Conservation (phyloP, 2,113 vertebrate species). For the Hemiscyllium ocellatum region DNA sequence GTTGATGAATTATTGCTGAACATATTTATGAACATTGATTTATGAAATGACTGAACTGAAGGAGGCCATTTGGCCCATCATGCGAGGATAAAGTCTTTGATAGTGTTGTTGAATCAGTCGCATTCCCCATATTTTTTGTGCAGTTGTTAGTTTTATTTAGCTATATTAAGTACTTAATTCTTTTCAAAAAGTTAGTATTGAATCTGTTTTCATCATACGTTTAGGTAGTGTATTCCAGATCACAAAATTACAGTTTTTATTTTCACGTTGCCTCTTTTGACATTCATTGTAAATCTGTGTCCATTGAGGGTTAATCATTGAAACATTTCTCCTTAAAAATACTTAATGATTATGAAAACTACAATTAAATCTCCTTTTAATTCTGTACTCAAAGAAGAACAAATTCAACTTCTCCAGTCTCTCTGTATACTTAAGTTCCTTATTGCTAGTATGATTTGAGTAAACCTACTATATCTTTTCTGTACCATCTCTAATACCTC, state of each 20-base stretch:
- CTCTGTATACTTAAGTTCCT: not conserved
- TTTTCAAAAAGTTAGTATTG: not conserved
- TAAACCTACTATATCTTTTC: not conserved
- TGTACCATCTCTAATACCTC: not conserved
- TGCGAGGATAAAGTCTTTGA: not conserved
- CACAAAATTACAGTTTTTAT: not conserved
- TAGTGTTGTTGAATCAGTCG: not conserved
- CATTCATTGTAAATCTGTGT: not conserved
- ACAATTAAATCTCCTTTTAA: not conserved
- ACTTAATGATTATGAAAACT: not conserved
- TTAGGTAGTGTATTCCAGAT: not conserved
- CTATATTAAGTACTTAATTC: too few species aligned
- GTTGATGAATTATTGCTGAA: not conserved
- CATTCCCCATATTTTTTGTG: not conserved
- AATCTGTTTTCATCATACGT: not conserved
- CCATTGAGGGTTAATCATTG: not conserved
- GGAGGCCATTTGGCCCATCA: not conserved
- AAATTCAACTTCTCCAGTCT: not conserved
- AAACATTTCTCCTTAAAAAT: not conserved
- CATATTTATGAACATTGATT: not conserved
- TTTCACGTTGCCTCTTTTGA: not conserved
- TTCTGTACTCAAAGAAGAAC: not conserved
- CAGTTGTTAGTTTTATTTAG: too few species aligned
- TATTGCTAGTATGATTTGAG: not conserved
- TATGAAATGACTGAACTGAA: not conserved